Base-by-base conservation (phyloP, 2,888 invertebrate genomes). In the Proisotoma minuta region DNA sequence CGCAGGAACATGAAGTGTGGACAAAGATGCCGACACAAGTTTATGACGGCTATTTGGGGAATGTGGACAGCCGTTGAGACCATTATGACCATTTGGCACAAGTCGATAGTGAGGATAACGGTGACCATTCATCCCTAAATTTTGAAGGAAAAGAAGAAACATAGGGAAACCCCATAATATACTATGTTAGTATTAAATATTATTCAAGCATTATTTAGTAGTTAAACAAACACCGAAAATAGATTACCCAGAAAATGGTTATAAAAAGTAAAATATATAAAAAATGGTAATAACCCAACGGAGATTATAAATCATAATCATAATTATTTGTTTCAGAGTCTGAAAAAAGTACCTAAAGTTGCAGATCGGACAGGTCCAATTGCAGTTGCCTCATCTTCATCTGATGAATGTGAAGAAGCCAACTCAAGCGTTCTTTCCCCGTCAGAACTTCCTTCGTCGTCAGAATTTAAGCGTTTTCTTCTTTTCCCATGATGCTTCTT, bases 331-430 rank as follows among this genome's bases (percentile, higher is more conserved):
- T n/a, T n/a, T n/a, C 23, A 50, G 4, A 15, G 20, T 22, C 3
- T n/a, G 23, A 50, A 57, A n/a, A 15, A 59, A 68, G 61, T 66
- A 73, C 73, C 73, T 47, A 73, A 49, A 26, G 71, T 73, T 3
- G 69, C 72, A 43, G 57, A 60, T 40, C 65, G 58, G 3, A 65
- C 27, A 50, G 69, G 59, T 15, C 63, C 64, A 47, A 60, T 63
- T 47, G 63, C 57, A 27, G 66, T 68, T 4, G 81, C 80, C 67
- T 84, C 83, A 58, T 85, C 85, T 71, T 96, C 95, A 75, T 96
- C 96, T 52, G 93, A 94, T 10, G 93, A 93, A 80, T 96, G 96
- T 76, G 94, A 94, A 53, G 95, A 95, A 15, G 95, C 95, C 54
- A 96, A 83, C 75, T 95, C 95, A 64, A 96, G 81, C 74, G 89